Percentiles rank a stretch among this genome's conserved stretches.
phyloP scores from a whole-genome alignment of 2,797 vertebrate species.

The Manis javanica region DNA sequence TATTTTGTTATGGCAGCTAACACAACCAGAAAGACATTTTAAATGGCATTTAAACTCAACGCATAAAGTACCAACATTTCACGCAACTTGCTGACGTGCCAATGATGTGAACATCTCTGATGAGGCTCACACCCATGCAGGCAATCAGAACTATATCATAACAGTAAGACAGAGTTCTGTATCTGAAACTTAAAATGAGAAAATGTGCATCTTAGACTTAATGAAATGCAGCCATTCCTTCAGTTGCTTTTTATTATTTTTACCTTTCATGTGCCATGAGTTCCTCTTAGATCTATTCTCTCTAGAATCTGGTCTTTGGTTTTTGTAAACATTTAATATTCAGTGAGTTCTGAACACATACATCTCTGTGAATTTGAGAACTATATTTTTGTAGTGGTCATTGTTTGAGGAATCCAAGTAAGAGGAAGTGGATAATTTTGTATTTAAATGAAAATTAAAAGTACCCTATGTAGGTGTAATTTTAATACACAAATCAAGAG shows the following conservation, averaged over 20 bases:
- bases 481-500: conserved; percentile 19
- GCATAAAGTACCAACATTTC: neutral
- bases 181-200: neutral
- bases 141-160: neutral
- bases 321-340: neutral
- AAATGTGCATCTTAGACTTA: neutral
- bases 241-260: neutral
- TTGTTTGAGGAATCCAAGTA: neutral
- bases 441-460: conserved; percentile 43
- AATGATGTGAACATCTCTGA: neutral
- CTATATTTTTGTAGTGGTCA: neutral
- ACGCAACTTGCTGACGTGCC: neutral
- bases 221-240: neutral
- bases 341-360: neutral
- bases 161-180: neutral
- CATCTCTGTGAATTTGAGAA: neutral
- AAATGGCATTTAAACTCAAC: neutral
- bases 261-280: neutral
- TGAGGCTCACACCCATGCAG: neutral
- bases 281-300: neutral
- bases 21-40: neutral
- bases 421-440: neutral
- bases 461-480: neutral
- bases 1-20: neutral
- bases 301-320: neutral